Percentiles rank a stretch among this genome's conserved stretches.
Evolutionary conservation across 1,140 invertebrate species (phyloP).

Genomic region (Fragariocoptes setiger): DNA sequence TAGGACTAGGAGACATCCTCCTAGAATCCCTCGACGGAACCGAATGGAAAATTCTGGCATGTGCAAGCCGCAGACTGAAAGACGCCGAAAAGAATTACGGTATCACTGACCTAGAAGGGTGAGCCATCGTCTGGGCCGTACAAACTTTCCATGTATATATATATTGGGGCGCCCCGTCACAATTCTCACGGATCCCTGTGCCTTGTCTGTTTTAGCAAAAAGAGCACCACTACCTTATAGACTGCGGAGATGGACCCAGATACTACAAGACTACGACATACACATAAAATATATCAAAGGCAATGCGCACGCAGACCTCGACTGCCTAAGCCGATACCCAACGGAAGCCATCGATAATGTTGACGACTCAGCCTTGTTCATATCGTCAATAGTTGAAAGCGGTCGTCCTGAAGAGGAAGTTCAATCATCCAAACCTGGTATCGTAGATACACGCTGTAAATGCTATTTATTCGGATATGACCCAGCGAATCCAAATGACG

Average conservation of each 20-base stretch:
- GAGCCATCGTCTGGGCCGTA: conserved; percentile 16
- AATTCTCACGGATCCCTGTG: conserved; percentile 21
- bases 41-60: conserved; percentile 16
- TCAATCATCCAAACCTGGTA: too few relatives aligned
- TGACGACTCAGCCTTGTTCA: too few relatives aligned
- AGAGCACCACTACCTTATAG: conserved; percentile 17
- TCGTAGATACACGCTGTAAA: too few relatives aligned
- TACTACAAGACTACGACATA: conserved; percentile 20
- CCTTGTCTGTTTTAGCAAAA: conserved; percentile 18
- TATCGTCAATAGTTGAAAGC: too few relatives aligned
- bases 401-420: too few relatives aligned
- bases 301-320: conserved; percentile 5
- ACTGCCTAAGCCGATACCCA: neutral
- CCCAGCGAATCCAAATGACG: too few relatives aligned
- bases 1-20: neutral
- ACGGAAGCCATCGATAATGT: neutral
- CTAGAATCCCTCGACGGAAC: too few relatives aligned
- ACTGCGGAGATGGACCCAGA: conserved; percentile 20
- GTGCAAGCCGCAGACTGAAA: conserved; percentile 17
- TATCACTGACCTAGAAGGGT: conserved; percentile 15
- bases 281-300: conserved; percentile 17
- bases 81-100: conserved; percentile 6
- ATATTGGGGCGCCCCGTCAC: conserved; percentile 20
- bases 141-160: conserved; percentile 14
- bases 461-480: too few relatives aligned